Conservation (phyloP, 2,888 invertebrate species). For the Camptogramma bilineatum region DNA sequence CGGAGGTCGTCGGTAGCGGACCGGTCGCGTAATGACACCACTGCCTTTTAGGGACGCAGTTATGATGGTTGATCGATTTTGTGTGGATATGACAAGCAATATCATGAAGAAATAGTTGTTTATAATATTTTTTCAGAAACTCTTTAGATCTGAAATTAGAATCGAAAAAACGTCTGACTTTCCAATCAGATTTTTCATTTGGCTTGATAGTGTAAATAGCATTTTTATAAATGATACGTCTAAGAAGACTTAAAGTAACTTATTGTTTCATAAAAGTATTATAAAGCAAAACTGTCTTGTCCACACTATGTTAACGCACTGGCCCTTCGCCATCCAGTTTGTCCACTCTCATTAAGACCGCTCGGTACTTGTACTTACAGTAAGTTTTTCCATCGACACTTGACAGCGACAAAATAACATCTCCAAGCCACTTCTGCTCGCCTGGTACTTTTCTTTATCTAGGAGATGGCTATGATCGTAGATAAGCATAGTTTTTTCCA, state of each 20-base stretch:
- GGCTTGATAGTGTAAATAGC: background rate
- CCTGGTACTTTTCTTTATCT: conserved; percentile 76
- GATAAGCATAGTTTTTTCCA: conserved; percentile 60
- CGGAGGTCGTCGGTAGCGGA: conserved; percentile 71
- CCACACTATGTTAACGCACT: conserved; percentile 53
- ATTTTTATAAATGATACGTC: background rate
- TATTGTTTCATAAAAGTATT: background rate
- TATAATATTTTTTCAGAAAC: background rate
- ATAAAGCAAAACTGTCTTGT: conserved; percentile 35
- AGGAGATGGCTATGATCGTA: conserved; percentile 80
- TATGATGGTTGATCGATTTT: conserved; percentile 69
- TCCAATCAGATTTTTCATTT: background rate
- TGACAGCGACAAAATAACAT: conserved; percentile 59
- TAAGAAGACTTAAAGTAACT: too few species aligned
- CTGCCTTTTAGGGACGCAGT: conserved; percentile 79
- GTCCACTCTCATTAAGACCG: conserved; percentile 84
- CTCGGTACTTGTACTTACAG: conserved; percentile 52
- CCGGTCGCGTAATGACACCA: conserved; percentile 81
- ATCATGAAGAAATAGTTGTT: background rate
- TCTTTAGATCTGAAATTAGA: background rate
- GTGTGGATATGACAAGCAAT: conserved; percentile 61
- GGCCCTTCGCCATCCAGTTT: conserved; percentile 79
- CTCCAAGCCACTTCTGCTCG: conserved; percentile 63
- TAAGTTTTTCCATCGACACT: conserved; percentile 74
- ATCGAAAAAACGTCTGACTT: background rate